phyloP scores from a whole-genome alignment of 1,140 invertebrate species.

The Papilio dardanus region DNA sequence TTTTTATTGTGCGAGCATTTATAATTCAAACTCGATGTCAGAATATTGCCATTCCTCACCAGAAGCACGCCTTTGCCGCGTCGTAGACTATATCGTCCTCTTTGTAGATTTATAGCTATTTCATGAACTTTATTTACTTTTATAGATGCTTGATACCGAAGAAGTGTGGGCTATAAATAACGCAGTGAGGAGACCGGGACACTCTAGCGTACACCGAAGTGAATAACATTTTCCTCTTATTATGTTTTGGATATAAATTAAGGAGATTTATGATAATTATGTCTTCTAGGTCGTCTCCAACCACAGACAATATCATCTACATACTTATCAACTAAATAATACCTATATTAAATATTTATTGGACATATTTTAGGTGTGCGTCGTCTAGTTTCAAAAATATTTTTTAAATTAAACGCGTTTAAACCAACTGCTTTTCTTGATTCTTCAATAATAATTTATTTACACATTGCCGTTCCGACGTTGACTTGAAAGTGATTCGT shows the following conservation, averaged over 20 bases:
- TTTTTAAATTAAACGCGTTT: neutral
- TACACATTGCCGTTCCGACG: constrained; percentile 42
- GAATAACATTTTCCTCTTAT: constrained; percentile 39
- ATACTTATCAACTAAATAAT: neutral
- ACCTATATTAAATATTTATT: too few species aligned
- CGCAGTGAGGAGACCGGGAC: constrained; percentile 52
- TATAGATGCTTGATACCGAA: constrained; percentile 69
- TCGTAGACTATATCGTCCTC: constrained; percentile 58
- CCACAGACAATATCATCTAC: neutral
- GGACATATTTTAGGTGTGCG: too few species aligned
- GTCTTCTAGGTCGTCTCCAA: neutral
- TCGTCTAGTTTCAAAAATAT: neutral
- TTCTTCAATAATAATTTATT: neutral
- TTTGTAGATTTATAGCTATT: constrained; percentile 76
- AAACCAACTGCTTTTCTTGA: neutral
- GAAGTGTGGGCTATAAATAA: constrained; percentile 78
- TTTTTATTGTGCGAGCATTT: constrained; percentile 42
- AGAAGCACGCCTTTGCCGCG: constrained; percentile 50
- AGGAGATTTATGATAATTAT: constrained; percentile 36
- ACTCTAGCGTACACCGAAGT: constrained; percentile 21
- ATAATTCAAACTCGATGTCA: constrained; percentile 47
- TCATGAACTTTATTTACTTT: constrained; percentile 80
- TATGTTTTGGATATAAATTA: constrained; percentile 36
- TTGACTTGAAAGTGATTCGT: constrained; percentile 51
- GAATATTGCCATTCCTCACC: constrained; percentile 45